Evolutionary conservation across 1,140 invertebrate genomes (phyloP).

Genomic region (Whitmania pigra): DNA sequence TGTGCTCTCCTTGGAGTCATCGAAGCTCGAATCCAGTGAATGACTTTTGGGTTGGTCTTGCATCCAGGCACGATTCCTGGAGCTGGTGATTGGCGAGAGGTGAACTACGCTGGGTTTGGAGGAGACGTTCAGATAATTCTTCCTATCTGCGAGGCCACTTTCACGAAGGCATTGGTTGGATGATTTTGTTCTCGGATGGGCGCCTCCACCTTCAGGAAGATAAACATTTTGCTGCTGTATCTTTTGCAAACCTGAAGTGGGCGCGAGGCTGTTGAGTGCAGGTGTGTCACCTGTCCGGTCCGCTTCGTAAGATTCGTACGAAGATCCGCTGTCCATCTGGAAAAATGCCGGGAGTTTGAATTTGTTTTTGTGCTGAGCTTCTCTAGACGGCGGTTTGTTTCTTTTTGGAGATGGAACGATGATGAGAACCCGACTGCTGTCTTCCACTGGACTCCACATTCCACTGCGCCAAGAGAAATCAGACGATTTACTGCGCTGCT

Average conservation of each 20-base stretch:
- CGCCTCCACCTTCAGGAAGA: neutral
- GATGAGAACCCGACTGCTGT: slow-evolving; percentile 14
- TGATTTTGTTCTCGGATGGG: neutral
- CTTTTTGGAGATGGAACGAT: neutral
- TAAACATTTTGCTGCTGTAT: neutral
- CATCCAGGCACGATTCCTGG: slow-evolving; percentile 4
- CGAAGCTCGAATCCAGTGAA: slow-evolving; percentile 14
- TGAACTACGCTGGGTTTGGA: neutral
- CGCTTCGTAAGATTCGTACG: slow-evolving; percentile 16
- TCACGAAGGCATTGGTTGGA: neutral
- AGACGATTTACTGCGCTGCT: slow-evolving; percentile 22
- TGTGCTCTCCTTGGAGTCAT: neutral
- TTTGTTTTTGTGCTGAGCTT: neutral
- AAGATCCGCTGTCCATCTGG: slow-evolving; percentile 21
- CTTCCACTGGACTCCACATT: slow-evolving; percentile 22
- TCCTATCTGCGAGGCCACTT: neutral
- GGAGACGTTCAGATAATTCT: slow-evolving; percentile 8
- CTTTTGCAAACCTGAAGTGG: neutral
- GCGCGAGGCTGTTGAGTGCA: neutral
- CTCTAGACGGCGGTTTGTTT: neutral
- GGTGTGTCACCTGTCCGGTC: neutral
- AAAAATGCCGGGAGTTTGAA: slow-evolving; percentile 19
- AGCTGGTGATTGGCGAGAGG: no score
- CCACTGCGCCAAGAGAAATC: slow-evolving; percentile 21
- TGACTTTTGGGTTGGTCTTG: slow-evolving; percentile 13